A percentile compares a stretch with the other conserved stretches of the same genome.
Evolutionary conservation across 2,888 invertebrate genomes (phyloP).

Genomic region (Blera fallax): DNA sequence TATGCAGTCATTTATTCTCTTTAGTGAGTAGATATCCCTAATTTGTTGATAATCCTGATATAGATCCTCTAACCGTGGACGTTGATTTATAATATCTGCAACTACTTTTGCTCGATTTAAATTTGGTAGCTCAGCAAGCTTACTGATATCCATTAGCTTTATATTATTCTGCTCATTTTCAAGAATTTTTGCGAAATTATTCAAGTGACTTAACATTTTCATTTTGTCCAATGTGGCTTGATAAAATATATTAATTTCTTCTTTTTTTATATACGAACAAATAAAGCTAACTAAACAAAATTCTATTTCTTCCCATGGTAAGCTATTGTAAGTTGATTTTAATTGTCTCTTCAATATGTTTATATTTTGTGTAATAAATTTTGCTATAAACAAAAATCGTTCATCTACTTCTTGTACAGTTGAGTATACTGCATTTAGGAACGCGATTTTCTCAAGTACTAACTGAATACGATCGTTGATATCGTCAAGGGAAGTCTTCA

Average conservation of each 20-base stretch:
- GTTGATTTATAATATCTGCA: neutral
- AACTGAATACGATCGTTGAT: slow-evolving; percentile 21
- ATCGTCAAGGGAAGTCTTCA: neutral
- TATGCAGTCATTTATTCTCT: slow-evolving; percentile 65
- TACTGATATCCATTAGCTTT: neutral
- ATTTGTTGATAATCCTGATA: slow-evolving; percentile 72
- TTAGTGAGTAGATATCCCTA: slow-evolving; percentile 70
- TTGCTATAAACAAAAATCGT: slow-evolving; percentile 31
- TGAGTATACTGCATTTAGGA: neutral
- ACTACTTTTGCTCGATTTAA: neutral
- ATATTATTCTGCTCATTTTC: neutral
- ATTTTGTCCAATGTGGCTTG: slow-evolving; percentile 1
- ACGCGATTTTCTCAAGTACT: neutral
- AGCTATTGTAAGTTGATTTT: slow-evolving; percentile 71
- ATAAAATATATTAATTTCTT: slow-evolving; percentile 67
- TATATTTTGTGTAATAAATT: slow-evolving; percentile 67
- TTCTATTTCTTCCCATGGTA: slow-evolving; percentile 76
- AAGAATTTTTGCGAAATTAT: slow-evolving; percentile 20
- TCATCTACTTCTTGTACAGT: slow-evolving; percentile 5
- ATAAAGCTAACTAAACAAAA: slow-evolving; percentile 74
- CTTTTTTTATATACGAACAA: slow-evolving; percentile 30
- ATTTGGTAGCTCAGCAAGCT: neutral
- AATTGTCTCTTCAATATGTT: slow-evolving; percentile 72
- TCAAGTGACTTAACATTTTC: slow-evolving; percentile 19
- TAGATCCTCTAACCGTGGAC: slow-evolving; percentile 61